These are phyloP conservation scores for Cremastobaeus sp. DNA, from an alignment of 2,888 invertebrate genomes.

Conservation along the genomic window DNA sequence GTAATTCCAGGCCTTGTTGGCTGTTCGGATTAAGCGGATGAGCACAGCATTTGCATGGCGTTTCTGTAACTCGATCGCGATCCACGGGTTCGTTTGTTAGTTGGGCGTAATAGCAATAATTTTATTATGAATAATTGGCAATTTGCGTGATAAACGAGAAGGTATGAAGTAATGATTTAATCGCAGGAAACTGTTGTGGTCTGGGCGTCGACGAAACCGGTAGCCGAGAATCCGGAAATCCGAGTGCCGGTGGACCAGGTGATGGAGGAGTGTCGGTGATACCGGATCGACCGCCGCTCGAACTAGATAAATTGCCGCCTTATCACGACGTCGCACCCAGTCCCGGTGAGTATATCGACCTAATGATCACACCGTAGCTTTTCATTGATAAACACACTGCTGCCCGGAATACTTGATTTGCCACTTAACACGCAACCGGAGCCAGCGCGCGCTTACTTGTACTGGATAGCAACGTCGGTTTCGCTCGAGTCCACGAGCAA, in stretches of 20 bases:
- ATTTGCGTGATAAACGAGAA: conserved; percentile 35
- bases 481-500: conserved; percentile 17
- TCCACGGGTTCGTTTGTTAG: neutral
- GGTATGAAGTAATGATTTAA: conserved; percentile 43
- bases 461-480: conserved; percentile 19
- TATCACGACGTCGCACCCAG: conserved; percentile 77
- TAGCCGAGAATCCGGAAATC: conserved; percentile 71
- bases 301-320: conserved; percentile 77
- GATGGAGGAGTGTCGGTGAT: conserved; percentile 76
- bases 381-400: conserved; percentile 39
- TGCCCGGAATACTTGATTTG: conserved; percentile 6
- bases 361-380: conserved; percentile 20
- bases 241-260: conserved; percentile 69
- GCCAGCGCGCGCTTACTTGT: conserved; percentile 1
- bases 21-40: conserved; percentile 9
- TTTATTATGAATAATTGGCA: conserved; percentile 32
- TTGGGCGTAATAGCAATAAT: conserved; percentile 4
- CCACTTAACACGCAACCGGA: conserved; percentile 16
- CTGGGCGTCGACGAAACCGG: conserved; percentile 73
- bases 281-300: conserved; percentile 76
- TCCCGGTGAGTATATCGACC: conserved; percentile 71
- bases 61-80: conserved; percentile 6
- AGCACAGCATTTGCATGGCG: conserved; percentile 16
- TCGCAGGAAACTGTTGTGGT: conserved; percentile 75
- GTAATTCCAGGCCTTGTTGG: conserved; percentile 16